Base-by-base conservation (phyloP, 1,140 invertebrate species). In the Drosophila sechellia region DNA sequence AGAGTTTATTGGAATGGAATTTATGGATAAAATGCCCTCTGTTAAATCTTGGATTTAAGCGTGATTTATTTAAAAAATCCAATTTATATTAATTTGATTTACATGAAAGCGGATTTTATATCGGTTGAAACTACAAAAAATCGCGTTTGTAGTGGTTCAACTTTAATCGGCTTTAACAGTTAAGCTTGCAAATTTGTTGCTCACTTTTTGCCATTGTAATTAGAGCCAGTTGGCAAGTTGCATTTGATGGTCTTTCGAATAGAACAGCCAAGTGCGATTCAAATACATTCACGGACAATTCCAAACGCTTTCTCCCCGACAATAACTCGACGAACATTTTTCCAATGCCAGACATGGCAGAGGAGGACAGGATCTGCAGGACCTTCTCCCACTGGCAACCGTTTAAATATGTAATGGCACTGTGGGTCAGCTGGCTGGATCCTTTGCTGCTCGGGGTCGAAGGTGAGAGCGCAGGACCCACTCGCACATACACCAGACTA, bases 341-440 rank as follows among this genome's bases (percentile, higher is more conserved):
- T 48, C 20, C 34, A 40, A 69, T 57, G 52, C 68, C 65, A 71
- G 50, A 48, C 63, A 69, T 69, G n/a, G 22, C 40, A 37, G 49
- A 45, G 20, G 20, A 43, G 17, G 27, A 48, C 48, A 35, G 49
- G 49, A 35, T 52, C 15, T 12, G 15, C 15, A 52, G 49, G 49
- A 52, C 49, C 49, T 34, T n/a, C n/a, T 17, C 8, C 48, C 11
- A n/a, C 49, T 53, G 60, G 34, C 35, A 75, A 66, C 72, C 72
- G 72, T 66, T 76, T 76, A 76, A 76, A 76, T 76, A 54, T 76
- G 72, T 76, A 76, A 76, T 76, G 34, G 55, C 39, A 53, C 53
- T 53, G 15, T 48, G 71, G 72, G 72, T 75, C 71, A 75, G 72
- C 46, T 73, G 69, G 40, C 61, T 13, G 20, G 53, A 40, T 75